These are phyloP conservation scores for Neodiprion pinetum DNA, from an alignment of 1,140 invertebrate species.

Conservation along the genomic window DNA sequence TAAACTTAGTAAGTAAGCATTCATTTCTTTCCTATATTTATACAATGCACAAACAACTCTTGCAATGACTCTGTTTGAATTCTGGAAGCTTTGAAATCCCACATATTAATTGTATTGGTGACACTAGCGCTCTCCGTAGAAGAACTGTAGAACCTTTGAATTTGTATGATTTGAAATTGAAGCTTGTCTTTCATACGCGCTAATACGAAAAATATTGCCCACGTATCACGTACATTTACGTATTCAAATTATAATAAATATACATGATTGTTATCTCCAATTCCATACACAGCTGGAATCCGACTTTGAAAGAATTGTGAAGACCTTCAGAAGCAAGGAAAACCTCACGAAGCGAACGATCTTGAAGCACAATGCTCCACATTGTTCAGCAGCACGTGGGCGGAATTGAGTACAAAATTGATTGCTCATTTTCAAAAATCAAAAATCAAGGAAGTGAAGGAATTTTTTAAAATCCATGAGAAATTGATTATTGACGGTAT, in stretches of 20 bases:
- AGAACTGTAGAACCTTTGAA: neutral
- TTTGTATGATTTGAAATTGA: neutral
- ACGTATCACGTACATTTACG: neutral
- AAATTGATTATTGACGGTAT: conserved; percentile 2
- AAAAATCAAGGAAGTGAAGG: neutral
- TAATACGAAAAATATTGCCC: neutral
- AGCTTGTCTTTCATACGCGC: neutral
- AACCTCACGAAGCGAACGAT: neutral
- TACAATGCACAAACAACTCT: neutral
- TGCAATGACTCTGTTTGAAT: neutral
- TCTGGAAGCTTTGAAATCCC: conserved; percentile 3
- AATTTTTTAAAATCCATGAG: conserved; percentile 3
- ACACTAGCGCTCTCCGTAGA: neutral
- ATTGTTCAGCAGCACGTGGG: neutral
- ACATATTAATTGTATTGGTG: conserved; percentile 4
- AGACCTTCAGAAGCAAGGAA: neutral
- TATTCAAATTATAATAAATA: neutral
- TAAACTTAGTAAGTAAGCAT: conserved; percentile 17
- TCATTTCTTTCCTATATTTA: neutral
- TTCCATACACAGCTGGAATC: conserved; percentile 22
- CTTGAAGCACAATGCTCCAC: neutral
- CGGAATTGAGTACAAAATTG: neutral
- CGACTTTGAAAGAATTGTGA: conserved; percentile 17
- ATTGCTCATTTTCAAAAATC: conserved; percentile 1
- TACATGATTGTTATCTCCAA: conserved; percentile 16